A percentile compares a stretch with the other conserved stretches of the same genome.
phyloP scores from a whole-genome alignment of 2,797 vertebrate genomes.

The Pogoniulus pusillus region DNA sequence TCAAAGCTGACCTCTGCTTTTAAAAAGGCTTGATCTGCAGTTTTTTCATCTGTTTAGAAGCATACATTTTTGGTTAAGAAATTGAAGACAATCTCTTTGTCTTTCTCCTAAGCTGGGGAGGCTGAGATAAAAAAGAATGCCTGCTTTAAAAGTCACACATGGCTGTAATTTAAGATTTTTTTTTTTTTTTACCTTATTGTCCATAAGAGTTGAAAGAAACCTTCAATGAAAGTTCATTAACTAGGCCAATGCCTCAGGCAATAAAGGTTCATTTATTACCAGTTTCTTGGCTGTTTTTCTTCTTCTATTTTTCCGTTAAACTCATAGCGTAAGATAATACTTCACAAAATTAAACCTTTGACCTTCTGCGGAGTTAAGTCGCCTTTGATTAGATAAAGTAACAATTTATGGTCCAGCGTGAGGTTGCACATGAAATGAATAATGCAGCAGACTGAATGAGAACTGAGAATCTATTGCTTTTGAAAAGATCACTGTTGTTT shows the following conservation, averaged over 20 bases:
- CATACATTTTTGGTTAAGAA: constrained; percentile 82
- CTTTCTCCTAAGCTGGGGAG: constrained; percentile 71
- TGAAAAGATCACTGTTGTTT: constrained; percentile 78
- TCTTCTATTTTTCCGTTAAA: constrained; percentile 85
- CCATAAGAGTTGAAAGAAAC: constrained; percentile 87
- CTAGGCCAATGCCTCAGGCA: constrained; percentile 83
- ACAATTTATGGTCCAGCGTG: constrained; percentile 84
- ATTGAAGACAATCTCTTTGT: constrained; percentile 79
- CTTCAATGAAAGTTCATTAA: constrained; percentile 88
- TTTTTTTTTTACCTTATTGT: constrained; percentile 82
- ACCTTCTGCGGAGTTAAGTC: constrained; percentile 85
- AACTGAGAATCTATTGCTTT: constrained; percentile 81
- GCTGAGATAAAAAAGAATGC: constrained; percentile 85
- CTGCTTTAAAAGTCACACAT: constrained; percentile 86
- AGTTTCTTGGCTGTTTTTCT: constrained; percentile 85
- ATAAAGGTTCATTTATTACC: constrained; percentile 87
- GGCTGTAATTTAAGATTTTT: constrained; percentile 87
- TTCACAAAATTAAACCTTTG: constrained; percentile 88
- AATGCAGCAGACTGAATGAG: constrained; percentile 81
- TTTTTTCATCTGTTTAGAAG: constrained; percentile 80
- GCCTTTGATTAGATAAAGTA: constrained; percentile 87
- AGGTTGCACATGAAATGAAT: constrained; percentile 93
- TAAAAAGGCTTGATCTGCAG: constrained; percentile 73
- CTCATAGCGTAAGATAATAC: constrained; percentile 86
- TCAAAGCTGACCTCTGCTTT: constrained; percentile 77